Base-by-base conservation (phyloP, 2,888 invertebrate species). In the Tuberolachnus salignus region DNA sequence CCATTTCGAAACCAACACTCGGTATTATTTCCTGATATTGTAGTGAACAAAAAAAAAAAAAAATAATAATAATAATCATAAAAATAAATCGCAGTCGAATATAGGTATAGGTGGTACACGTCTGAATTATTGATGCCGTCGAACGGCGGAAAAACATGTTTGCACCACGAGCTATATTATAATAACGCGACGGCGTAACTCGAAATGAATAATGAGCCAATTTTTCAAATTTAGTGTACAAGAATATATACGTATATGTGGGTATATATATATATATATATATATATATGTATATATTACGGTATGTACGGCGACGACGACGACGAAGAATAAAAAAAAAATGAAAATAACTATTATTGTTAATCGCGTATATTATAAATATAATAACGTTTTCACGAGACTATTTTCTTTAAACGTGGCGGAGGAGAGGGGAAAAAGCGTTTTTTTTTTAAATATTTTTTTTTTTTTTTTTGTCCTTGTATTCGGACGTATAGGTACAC, bases 61-160 rank as follows among this genome's bases (percentile, higher is more conserved):
- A 42, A 63, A 1, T 13, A 23, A 69, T 42, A 69, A 69, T 3
- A 34, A 34, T 34, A 34, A 34, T 34, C 3, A 34, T 34, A 34
- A 34, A 34, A 34, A 34, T 34, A 34, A 34, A 34, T 34, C 34
- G 34, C 34, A 34, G 34, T 3, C 34, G 34, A 34, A 6, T 34
- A 34, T 34, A 34, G 3, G 3, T 19, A n/a, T 26, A n/a, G 44
- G 19, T n/a, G n/a, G 10, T 14, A 21, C 14, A 34, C 19, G 19
- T n/a, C 63, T 63, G 51, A 73, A 73, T 42, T 63, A 73, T 73
- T 42, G 63, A 73, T 16, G 63, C 51, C 63, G 21, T 73, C 53
- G 73, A 42, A 63, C n/a, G 42, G 53, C 8, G 51, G 63, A 42
- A 63, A 21, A 73, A 63, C 42, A 21, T n/a, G 42, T 73, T 63